Percentiles rank a stretch among this genome's conserved stretches.
Conservation (phyloP, 1,140 invertebrate genomes). For the Tetramorium alpestre region DNA sequence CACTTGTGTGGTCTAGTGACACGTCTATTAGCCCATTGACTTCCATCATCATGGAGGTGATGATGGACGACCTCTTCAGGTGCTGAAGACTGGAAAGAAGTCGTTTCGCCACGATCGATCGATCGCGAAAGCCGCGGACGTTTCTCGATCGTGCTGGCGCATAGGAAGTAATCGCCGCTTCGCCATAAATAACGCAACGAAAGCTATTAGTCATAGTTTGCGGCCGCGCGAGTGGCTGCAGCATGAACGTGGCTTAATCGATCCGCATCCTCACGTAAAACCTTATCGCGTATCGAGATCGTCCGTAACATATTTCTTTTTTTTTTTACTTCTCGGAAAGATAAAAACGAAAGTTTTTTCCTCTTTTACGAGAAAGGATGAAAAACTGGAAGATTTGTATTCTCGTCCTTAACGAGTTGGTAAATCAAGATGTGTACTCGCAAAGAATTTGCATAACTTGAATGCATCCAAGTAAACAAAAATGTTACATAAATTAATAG, state of each 20-base stretch:
- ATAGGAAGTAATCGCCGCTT: conserved; percentile 62
- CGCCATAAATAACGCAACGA: conserved; percentile 65
- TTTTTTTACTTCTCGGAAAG: background rate
- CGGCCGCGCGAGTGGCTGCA: conserved; percentile 21
- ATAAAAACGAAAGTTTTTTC: background rate
- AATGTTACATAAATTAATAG: conserved; percentile 1
- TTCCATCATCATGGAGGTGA: conserved; percentile 49
- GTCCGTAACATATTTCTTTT: background rate
- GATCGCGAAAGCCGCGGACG: conserved; percentile 57
- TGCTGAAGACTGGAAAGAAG: conserved; percentile 57
- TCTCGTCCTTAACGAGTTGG: background rate
- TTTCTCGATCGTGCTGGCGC: conserved; percentile 50
- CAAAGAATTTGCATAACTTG: conserved; percentile 34
- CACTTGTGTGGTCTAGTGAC: conserved; percentile 56
- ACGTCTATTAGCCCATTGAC: conserved; percentile 55
- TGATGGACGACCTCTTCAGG: conserved; percentile 56
- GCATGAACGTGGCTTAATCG: conserved; percentile 55
- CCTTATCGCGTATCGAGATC: conserved; percentile 27
- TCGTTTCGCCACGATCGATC: conserved; percentile 59
- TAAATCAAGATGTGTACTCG: background rate
- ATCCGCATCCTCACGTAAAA: conserved; percentile 55
- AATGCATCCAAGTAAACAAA: background rate
- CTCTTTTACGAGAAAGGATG: background rate
- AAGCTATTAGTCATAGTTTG: conserved; percentile 69
- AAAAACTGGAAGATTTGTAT: conserved; percentile 25